These are phyloP conservation scores for Archips crataeganus DNA, from an alignment of 2,888 invertebrate genomes.

Conservation along the genomic window DNA sequence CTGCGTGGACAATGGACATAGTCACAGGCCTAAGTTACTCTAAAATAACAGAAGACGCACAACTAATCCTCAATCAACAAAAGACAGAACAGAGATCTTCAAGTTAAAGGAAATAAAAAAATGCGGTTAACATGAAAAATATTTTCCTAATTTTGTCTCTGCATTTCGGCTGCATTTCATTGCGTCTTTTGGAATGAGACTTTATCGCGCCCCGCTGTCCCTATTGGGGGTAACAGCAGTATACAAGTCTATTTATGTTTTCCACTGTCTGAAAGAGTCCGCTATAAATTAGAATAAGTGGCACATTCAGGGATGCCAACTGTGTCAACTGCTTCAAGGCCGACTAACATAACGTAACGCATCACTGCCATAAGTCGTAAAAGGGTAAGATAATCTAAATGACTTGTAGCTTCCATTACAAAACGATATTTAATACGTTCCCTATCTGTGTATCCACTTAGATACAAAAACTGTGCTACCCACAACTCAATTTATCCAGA, in stretches of 20 bases:
- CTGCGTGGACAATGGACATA: no score
- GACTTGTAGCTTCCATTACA: no score
- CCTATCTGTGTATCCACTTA: no score
- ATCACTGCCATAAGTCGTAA: background rate
- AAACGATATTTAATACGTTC: no score
- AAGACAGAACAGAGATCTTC: no score
- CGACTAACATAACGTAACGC: background rate
- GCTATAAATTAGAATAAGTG: conserved; percentile 43
- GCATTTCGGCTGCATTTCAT: conserved; percentile 33
- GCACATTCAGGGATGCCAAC: conserved; percentile 36
- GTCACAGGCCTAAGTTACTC: no score
- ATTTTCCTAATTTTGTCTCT: background rate
- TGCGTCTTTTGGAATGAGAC: conserved; percentile 15
- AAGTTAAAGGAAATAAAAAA: no score
- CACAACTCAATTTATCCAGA: no score
- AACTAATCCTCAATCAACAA: background rate
- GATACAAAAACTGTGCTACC: no score
- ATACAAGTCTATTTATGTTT: conserved; percentile 38
- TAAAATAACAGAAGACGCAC: background rate
- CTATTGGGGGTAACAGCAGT: conserved; percentile 30
- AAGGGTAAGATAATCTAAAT: background rate
- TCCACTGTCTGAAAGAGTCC: conserved; percentile 36
- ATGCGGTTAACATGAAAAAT: background rate
- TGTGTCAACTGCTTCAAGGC: conserved; percentile 20
- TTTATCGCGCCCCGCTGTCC: conserved; percentile 15